These are phyloP conservation scores for Heteropelma amictum DNA, from an alignment of 2,888 invertebrate genomes.

Conservation along the genomic window DNA sequence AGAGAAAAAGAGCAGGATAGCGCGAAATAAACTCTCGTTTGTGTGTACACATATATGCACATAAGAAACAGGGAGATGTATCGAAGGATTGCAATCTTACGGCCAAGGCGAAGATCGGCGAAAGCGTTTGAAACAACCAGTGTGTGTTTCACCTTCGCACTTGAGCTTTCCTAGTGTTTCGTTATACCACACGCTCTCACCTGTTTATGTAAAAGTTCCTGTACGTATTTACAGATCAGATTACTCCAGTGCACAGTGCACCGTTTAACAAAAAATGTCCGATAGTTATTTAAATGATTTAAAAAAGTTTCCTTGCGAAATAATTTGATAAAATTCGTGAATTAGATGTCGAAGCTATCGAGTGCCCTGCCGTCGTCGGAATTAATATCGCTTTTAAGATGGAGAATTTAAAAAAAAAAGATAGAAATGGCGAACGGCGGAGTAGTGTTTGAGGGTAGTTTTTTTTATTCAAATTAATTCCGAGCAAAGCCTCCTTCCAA, in stretches of 20 bases:
- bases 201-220: conserved; percentile 6
- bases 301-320: no score
- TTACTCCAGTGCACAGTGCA: neutral
- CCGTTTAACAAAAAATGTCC: no score
- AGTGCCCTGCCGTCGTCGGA: no score
- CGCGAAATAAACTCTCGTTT: no score
- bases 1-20: conserved; percentile 29
- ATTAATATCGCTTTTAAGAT: no score
- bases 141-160: conserved; percentile 51
- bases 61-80: conserved; percentile 5
- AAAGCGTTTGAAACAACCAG: conserved; percentile 52
- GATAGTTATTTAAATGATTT: no score
- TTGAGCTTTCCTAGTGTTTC: conserved; percentile 38
- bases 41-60: neutral
- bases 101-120: conserved; percentile 45
- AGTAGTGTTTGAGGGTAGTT: no score
- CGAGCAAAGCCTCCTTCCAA: neutral
- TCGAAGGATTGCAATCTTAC: conserved; percentile 23
- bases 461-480: neutral
- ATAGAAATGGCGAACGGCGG: no score
- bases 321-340: no score
- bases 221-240: neutral
- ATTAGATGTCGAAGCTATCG: no score
- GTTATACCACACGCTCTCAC: conserved; percentile 18
- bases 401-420: no score